phyloP scores from a whole-genome alignment of 2,797 vertebrate species.

The Prionace glauca region DNA sequence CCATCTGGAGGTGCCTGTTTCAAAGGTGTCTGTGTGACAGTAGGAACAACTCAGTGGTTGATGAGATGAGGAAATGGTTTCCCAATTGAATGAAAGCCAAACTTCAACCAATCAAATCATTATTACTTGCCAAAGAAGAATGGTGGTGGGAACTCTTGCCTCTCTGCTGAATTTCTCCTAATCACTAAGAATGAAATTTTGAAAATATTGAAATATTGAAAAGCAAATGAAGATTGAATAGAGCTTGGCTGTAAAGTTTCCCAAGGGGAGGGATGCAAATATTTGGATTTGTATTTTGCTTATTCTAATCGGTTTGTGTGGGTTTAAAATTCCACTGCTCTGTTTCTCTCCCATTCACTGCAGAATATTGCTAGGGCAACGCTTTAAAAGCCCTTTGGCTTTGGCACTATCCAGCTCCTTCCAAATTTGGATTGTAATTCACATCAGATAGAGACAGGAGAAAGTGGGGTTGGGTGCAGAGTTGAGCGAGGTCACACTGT shows the following conservation, averaged over 20 bases:
- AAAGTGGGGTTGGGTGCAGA: not conserved
- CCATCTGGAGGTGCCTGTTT: not conserved
- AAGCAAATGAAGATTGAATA: not conserved
- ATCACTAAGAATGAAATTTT: not conserved
- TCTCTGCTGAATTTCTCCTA: not conserved
- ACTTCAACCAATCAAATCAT: not conserved
- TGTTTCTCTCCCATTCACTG: not conserved
- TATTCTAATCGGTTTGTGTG: not conserved
- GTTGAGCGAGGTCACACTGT: not conserved
- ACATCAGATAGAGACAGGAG: not conserved
- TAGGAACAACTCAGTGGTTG: not conserved
- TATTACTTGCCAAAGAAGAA: not conserved
- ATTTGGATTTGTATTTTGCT: not conserved
- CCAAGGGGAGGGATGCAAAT: not conserved
- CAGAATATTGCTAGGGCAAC: not conserved
- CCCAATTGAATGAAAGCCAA: not conserved
- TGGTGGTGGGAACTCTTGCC: too few species aligned
- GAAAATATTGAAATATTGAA: not conserved
- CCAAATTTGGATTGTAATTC: not conserved
- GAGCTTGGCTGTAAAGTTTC: too few species aligned
- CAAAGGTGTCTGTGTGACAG: not conserved
- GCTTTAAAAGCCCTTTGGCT: not conserved
- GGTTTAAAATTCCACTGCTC: not conserved
- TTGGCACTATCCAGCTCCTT: not conserved
- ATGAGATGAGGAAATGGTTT: not conserved